Conservation (phyloP, 2,797 vertebrate species). For the Aselliscus stoliczkanus region DNA sequence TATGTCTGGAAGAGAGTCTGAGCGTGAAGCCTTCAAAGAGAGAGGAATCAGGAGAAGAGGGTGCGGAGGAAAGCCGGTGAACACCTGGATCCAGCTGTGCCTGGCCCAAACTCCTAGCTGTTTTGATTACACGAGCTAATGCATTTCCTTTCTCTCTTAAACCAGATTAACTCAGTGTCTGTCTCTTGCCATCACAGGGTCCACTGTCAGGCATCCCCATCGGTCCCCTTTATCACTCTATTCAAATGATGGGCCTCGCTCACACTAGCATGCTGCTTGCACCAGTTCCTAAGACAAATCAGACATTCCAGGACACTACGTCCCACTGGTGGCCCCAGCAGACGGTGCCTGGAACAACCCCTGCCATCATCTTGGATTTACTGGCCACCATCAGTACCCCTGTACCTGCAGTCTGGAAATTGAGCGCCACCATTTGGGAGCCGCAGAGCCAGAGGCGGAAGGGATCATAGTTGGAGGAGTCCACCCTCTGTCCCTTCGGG, state of each 20-base stretch:
- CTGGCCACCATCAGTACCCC: neutral
- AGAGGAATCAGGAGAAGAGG: neutral
- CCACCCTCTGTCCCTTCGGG: slow-evolving; percentile 94
- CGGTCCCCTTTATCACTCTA: neutral
- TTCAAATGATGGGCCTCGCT: neutral
- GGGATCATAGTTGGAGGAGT: slow-evolving; percentile 98
- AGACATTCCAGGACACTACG: neutral
- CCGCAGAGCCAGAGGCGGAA: slow-evolving; percentile 93
- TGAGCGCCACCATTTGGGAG: slow-evolving; percentile 97
- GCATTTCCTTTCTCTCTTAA: neutral
- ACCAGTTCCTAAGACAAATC: neutral
- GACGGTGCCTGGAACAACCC: neutral
- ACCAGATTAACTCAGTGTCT: neutral
- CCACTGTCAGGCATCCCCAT: neutral
- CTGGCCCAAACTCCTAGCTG: neutral
- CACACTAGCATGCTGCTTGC: neutral
- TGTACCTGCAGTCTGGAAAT: slow-evolving; percentile 95
- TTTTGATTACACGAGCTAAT: neutral
- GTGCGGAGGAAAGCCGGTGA: neutral
- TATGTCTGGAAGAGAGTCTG: neutral
- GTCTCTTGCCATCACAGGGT: neutral
- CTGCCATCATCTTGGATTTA: neutral
- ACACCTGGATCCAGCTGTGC: neutral
- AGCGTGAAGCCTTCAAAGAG: neutral
- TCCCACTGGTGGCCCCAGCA: neutral